A percentile compares a stretch with the other conserved stretches of the same genome.
phyloP scores from a whole-genome alignment of 2,113 vertebrate genomes.

The Thunnus thynnus region DNA sequence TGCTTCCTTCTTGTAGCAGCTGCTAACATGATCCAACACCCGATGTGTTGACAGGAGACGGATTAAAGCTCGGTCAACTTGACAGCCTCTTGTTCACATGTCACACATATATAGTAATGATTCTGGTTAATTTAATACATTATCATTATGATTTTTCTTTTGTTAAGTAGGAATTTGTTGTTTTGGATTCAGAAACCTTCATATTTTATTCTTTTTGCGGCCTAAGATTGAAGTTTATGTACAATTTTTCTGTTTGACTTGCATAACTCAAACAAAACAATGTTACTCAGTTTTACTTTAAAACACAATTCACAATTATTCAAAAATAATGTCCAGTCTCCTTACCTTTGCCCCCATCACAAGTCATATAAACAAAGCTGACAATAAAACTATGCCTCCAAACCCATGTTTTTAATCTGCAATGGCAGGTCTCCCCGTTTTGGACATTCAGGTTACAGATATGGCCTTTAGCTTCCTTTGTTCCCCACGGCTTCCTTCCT shows the following conservation, averaged over 20 bases:
- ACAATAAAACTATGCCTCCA: not conserved
- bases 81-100: too few relatives aligned
- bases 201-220: not conserved
- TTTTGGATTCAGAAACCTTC: too few relatives aligned
- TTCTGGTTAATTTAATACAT: too few relatives aligned
- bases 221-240: too few relatives aligned
- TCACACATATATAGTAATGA: too few relatives aligned
- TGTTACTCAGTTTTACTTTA: too few relatives aligned
- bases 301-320: too few relatives aligned
- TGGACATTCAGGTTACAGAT: slow-evolving; percentile 52
- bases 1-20: slow-evolving; percentile 61
- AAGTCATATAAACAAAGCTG: slow-evolving; percentile 1
- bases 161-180: too few relatives aligned
- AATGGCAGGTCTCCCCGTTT: slow-evolving; percentile 26
- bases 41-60: slow-evolving; percentile 40
- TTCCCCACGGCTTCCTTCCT: slow-evolving; percentile 74
- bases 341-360: not conserved
- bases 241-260: too few relatives aligned
- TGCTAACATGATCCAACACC: slow-evolving; percentile 35
- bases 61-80: not conserved
- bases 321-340: too few relatives aligned
- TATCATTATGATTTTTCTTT: too few relatives aligned
- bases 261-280: too few relatives aligned
- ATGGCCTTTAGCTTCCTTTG: slow-evolving; percentile 63
- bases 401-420: slow-evolving; percentile 13